Evolutionary conservation across 2,113 vertebrate genomes (phyloP), one percentile per base, ranked within the genome.

Genomic region (Rhagologus leucostigma): DNA sequence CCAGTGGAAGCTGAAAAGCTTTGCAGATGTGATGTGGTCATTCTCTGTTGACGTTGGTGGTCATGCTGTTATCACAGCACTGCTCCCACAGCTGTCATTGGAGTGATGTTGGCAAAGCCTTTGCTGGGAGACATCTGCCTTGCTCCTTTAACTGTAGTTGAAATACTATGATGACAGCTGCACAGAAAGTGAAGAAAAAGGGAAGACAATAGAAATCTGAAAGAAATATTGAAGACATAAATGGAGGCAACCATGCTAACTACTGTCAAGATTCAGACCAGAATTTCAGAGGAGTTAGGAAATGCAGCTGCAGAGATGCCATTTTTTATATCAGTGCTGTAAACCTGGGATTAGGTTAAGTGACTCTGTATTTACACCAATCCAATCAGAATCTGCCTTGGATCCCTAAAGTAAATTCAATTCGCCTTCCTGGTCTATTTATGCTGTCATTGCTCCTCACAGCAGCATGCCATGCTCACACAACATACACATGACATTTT

Each of bases 1-100:
- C 70, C 73, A 94, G 90, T 47, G 81, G 57, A 90, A 67, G 56
- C 89, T 91, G 89, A 85, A 84, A 89, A 46, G 35, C 68, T 87
- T 73, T 94, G 88, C 97, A 96, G 96, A 97, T 97, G 97, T 96
- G 96, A 57, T 69, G 85, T 84, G 92, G 90, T 94, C 94, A 78
- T 44, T 92, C 50, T 56, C 78, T 63, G 59, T 71, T 93, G 94
- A 94, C 6, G 53, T 35, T 89, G 65, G 49, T 83, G 94, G 95
- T 90, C 95, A 94, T 5, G 80, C 89, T 44, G 86, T 49, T 95
- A 89, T 92, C 96, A 70, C 33, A 76, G 95, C 70, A 27, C 74
- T 89, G 90, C 37, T 65, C 84, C 59, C 65, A 74, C 97, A 97
- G 97, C 95, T 96, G 97, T 79, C 90, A 64, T 20, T 79, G 94